A percentile compares a stretch with the other conserved stretches of the same genome.
phyloP scores from a whole-genome alignment of 2,888 invertebrate genomes.

The Cheilosia variabilis region DNA sequence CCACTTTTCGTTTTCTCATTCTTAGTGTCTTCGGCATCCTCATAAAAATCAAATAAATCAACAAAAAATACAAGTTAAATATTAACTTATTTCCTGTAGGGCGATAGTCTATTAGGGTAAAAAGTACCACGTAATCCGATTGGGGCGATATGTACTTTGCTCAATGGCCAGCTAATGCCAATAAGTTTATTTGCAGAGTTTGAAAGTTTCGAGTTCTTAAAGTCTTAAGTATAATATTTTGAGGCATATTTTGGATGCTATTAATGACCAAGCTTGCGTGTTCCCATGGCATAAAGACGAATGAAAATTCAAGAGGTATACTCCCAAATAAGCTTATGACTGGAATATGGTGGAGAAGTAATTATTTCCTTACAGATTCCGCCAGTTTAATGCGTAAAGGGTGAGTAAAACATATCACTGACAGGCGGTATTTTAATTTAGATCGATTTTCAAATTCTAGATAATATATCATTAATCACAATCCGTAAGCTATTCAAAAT shows the following conservation, averaged over 20 bases:
- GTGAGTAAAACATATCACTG: too few species aligned
- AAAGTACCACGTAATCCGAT: constrained; percentile 71
- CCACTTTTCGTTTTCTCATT: constrained; percentile 11
- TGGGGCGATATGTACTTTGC: constrained; percentile 60
- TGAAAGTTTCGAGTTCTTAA: constrained; percentile 60
- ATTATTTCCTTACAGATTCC: neutral
- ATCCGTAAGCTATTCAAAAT: too few species aligned
- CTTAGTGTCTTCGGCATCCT: neutral
- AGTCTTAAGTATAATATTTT: constrained; percentile 42
- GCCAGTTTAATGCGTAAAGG: too few species aligned
- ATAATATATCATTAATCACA: too few species aligned
- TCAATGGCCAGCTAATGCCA: constrained; percentile 72
- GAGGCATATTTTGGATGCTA: constrained; percentile 21
- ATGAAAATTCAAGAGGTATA: neutral
- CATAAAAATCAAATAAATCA: constrained; percentile 69
- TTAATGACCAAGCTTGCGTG: constrained; percentile 27
- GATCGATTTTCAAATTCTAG: too few species aligned
- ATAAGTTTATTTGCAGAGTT: constrained; percentile 66
- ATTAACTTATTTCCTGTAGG: constrained; percentile 63
- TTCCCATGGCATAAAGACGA: constrained; percentile 28
- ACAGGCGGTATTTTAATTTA: too few species aligned
- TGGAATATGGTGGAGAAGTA: neutral
- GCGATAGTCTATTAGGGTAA: constrained; percentile 63
- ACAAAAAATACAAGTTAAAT: constrained; percentile 69
- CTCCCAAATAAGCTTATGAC: neutral